These are phyloP conservation scores for Leptatherina wallacei DNA, from an alignment of 2,797 vertebrate species.

Conservation along the genomic window DNA sequence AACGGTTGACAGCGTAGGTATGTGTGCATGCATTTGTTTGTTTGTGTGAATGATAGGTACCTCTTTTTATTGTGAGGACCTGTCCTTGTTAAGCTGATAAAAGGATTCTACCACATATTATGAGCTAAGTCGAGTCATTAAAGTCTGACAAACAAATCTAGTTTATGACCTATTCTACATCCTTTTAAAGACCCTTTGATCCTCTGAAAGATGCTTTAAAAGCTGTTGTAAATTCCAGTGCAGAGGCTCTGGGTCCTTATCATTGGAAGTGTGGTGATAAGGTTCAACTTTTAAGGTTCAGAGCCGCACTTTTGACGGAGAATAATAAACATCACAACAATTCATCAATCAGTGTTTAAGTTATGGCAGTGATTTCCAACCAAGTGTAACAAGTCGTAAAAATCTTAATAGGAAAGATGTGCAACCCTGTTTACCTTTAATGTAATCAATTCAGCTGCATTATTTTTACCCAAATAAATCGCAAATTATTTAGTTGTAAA, in stretches of 20 bases:
- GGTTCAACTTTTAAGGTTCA: conserved; percentile 38
- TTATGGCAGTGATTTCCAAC: background rate
- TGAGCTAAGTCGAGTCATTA: conserved; percentile 61
- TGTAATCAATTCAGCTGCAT: background rate
- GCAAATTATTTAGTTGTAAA: background rate
- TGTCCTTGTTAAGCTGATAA: conserved; percentile 66
- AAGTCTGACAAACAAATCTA: conserved; percentile 72
- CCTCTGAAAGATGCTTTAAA: conserved; percentile 70
- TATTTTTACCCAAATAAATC: background rate
- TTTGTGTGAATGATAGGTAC: conserved; percentile 16
- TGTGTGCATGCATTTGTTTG: background rate
- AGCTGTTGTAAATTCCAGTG: conserved; percentile 70
- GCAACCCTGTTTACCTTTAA: background rate
- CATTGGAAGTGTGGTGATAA: conserved; percentile 50
- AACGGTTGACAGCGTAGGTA: conserved; percentile 5
- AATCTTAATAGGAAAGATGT: background rate
- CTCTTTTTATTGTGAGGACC: conserved; percentile 43
- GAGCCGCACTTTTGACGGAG: conserved; percentile 12
- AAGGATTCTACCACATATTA: conserved; percentile 49
- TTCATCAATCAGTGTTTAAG: conserved; percentile 10
- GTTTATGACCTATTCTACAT: conserved; percentile 74
- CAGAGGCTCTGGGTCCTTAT: conserved; percentile 53
- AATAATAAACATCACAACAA: conserved; percentile 26
- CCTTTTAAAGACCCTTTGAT: conserved; percentile 68
- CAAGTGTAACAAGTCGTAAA: background rate